Percentiles rank a stretch among this genome's conserved stretches.
These are phyloP conservation scores for Ptilonorhynchus violaceus DNA, from an alignment of 2,113 vertebrate species.

Conservation along the genomic window DNA sequence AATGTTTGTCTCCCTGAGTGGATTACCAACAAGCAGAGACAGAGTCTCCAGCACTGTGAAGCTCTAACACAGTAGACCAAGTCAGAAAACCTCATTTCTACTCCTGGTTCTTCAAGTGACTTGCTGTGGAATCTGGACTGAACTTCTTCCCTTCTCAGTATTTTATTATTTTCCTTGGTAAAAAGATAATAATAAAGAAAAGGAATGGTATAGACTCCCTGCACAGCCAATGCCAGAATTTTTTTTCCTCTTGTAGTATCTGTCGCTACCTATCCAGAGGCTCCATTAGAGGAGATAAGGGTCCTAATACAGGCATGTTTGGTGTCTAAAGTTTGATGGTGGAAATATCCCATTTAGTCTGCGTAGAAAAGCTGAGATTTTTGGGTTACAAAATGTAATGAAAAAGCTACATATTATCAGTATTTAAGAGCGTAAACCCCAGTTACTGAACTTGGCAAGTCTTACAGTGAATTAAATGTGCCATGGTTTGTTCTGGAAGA, in stretches of 20 bases:
- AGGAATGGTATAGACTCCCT: not conserved
- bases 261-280: not conserved
- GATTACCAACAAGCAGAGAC: not conserved
- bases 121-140: not conserved
- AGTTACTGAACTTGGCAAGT: not conserved
- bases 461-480: not conserved
- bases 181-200: not conserved
- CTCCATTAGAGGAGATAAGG: accelerated
- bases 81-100: not conserved
- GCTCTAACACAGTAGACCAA: not conserved
- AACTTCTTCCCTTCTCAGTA: not conserved
- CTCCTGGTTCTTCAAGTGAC: not conserved
- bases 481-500: not conserved
- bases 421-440: not conserved
- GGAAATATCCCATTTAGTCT: not conserved
- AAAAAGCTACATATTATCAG: not conserved
- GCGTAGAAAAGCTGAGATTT: not conserved
- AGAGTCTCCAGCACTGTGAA: not conserved
- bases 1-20: not conserved
- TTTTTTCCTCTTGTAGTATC: not conserved
- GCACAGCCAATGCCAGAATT: not conserved
- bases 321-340: not conserved
- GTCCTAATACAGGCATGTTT: not conserved
- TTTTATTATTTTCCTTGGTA: not conserved
- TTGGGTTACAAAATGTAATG: not conserved